Percentiles rank a stretch among this genome's conserved stretches.
Conservation (phyloP, 1,140 invertebrate species). For the Drosophila parvula region DNA sequence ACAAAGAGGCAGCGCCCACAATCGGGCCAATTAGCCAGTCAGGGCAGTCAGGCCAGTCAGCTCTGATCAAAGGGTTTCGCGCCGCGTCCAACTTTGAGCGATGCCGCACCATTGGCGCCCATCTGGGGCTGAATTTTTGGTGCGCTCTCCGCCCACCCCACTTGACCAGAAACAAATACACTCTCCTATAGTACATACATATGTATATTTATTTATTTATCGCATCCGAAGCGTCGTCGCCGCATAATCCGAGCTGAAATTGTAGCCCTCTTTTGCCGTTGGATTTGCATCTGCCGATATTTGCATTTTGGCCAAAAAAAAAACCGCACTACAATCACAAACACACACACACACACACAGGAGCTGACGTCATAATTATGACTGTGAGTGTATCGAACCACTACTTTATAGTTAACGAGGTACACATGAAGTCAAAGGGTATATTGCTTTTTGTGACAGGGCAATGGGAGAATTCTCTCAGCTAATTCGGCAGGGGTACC, state of each 20-base stretch:
- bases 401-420: conserved; percentile 43
- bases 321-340: conserved; percentile 17
- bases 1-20: conserved; percentile 71
- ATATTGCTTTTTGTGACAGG: not conserved
- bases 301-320: conserved; percentile 46
- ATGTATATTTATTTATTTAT: conserved; percentile 4
- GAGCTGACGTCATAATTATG: conserved; percentile 68
- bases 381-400: conserved; percentile 35
- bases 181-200: not conserved
- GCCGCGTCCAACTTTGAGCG: conserved; percentile 51
- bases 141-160: not conserved
- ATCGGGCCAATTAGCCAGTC: conserved; percentile 71
- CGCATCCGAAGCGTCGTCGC: conserved; percentile 20
- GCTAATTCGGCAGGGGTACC: too few species aligned
- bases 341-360: conserved; percentile 2
- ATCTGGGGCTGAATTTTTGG: conserved; percentile 1
- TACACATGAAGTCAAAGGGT: not conserved
- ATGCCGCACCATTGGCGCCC: conserved; percentile 64
- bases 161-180: not conserved
- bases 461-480: not conserved
- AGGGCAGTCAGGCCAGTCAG: conserved; percentile 56
- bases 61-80: conserved; percentile 59
- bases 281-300: conserved; percentile 62
- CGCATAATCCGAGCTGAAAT: conserved; percentile 29
- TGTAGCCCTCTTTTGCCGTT: not conserved